Evolutionary conservation across 92 coral and sea anemone genomes (phyloP).

Genomic region (Epizoanthus stellaris): DNA sequence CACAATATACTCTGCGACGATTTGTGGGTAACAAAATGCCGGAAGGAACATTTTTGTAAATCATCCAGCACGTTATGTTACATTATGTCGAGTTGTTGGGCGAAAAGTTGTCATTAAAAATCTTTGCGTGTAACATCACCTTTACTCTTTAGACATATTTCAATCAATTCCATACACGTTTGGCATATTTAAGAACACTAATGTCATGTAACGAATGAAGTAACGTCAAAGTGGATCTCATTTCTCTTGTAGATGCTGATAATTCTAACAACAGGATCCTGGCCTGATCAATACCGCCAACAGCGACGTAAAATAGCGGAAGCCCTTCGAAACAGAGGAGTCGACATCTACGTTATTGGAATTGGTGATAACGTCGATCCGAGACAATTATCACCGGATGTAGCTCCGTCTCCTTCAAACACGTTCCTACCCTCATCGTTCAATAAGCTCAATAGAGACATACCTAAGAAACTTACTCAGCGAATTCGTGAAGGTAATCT

Average conservation of each 20-base stretch:
- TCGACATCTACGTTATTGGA: constrained; percentile 68
- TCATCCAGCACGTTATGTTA: too few species aligned
- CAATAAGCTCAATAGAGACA: constrained; percentile 29
- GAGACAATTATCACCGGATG: constrained; percentile 57
- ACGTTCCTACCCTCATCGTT: constrained; percentile 51
- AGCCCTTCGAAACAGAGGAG: constrained; percentile 61
- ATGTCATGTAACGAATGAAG: not conserved
- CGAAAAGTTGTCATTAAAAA: too few species aligned
- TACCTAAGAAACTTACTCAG: constrained; percentile 12
- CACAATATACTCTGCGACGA: too few species aligned
- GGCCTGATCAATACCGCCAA: constrained; percentile 50
- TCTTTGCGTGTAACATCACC: too few species aligned
- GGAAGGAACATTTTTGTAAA: too few species aligned
- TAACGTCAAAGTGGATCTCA: not conserved
- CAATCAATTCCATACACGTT: too few species aligned
- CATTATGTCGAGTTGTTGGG: too few species aligned
- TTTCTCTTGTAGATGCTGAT: constrained; percentile 54
- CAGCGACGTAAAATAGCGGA: constrained; percentile 53
- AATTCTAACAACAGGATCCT: constrained; percentile 69
- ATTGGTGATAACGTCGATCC: constrained; percentile 70
- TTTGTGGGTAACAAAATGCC: too few species aligned
- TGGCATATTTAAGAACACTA: not conserved
- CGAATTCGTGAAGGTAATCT: constrained; percentile 37
- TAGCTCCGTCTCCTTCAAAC: constrained; percentile 58
- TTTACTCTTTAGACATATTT: too few species aligned